phyloP scores from a whole-genome alignment of 2,797 vertebrate genomes.

The Acestrorhynchus altus region DNA sequence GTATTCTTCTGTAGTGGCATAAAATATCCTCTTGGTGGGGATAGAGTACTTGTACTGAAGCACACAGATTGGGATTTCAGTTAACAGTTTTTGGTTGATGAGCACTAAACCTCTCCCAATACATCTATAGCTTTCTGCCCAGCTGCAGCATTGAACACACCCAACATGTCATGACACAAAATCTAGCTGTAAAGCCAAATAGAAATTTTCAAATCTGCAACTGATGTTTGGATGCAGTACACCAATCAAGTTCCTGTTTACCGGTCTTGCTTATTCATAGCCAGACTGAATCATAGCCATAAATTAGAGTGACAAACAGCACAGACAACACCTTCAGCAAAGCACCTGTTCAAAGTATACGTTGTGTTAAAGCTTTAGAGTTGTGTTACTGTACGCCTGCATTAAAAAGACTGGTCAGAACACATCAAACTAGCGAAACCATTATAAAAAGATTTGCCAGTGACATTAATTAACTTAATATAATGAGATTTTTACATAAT shows the following conservation, averaged over 20 bases:
- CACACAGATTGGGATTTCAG: background rate
- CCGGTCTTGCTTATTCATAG: too few relatives aligned
- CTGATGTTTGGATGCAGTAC: slow-evolving; percentile 44
- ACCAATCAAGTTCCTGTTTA: background rate
- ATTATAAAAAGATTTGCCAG: background rate
- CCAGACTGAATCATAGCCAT: too few relatives aligned
- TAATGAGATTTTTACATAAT: slow-evolving; percentile 39
- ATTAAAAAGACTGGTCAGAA: background rate
- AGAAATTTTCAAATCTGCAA: slow-evolving; percentile 15
- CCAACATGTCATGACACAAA: slow-evolving; percentile 15
- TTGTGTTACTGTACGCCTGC: too few relatives aligned
- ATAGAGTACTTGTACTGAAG: slow-evolving; percentile 60
- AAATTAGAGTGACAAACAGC: too few relatives aligned
- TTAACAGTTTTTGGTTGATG: slow-evolving; percentile 20
- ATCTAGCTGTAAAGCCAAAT: background rate
- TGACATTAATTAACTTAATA: slow-evolving; percentile 43
- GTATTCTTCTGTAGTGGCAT: slow-evolving; percentile 1
- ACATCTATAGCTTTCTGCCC: slow-evolving; percentile 11
- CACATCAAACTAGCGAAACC: slow-evolving; percentile 6
- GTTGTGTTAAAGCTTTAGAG: too few relatives aligned
- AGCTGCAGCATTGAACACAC: slow-evolving; percentile 8
- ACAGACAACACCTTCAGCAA: too few relatives aligned
- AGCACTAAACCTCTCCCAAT: slow-evolving; percentile 8
- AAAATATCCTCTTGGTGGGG: slow-evolving; percentile 72
- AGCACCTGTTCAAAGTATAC: too few relatives aligned